Evolutionary conservation across 2,797 vertebrate species (phyloP), one percentile per base, ranked within the genome.

Genomic region (Paedocypris micromegethes): DNA sequence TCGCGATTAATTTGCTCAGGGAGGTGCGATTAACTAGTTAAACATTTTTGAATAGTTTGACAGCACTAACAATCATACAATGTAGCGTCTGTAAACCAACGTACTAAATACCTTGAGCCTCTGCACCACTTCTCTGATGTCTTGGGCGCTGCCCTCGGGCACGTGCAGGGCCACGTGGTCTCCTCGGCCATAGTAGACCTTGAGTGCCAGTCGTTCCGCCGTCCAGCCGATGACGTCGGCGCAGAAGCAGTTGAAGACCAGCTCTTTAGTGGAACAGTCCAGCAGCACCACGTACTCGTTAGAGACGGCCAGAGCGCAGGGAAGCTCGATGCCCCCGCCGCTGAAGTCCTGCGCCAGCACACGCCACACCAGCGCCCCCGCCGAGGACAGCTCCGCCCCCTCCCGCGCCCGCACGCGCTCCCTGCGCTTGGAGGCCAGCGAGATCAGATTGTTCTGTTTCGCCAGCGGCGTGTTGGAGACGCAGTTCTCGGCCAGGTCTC

Each of bases 191-290:
- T 94, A 93, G 79, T 93, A 98, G 60, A 97, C 83, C 81, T 94
- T 94, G n/a, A 98, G 52, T 0, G 89, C 70, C 7, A 87, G 72
- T 0, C 85, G 77, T 47, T 97, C 94, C 0, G 90, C 89, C 0
- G 90, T 94, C 96, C 96, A 98, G 5, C 94, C 96, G 0, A 98
- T 94, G 65, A 98, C 92, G 0, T 98, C 96, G 0, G 88, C 89
- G 1, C 94, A 95, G 81, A 93, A 94, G 75, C 95, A 97, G 73
- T 96, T 93, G 56, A 98, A 98, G 2, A 96, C 94, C 55, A 97
- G 93, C 46, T 95, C 93, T 80, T 96, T 96, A 73, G 91, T 90
- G 6, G 44, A 74, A 0, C 89, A 77, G 77, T 96, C 94, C 3
- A 89, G 67, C 3, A 98, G 79, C 3, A 96, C 89, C 5, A 95